These are phyloP conservation scores for Piprites chloris DNA, from an alignment of 2,113 vertebrate genomes.

Conservation along the genomic window DNA sequence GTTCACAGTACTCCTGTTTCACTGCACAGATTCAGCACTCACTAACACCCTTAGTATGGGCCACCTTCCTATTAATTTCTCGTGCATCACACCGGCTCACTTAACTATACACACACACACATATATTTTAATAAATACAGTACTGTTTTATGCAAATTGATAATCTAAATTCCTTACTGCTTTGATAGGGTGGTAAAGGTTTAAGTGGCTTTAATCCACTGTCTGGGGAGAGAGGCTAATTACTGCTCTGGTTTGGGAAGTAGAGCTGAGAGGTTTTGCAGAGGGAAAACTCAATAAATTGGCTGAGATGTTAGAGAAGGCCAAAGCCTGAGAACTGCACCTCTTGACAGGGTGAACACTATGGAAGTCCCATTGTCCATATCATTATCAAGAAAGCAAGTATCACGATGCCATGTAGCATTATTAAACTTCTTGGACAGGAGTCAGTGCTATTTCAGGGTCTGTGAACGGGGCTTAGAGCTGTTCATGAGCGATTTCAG, in stretches of 20 bases:
- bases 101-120: neutral
- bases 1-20: neutral
- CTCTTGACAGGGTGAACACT: neutral
- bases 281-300: neutral
- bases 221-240: neutral
- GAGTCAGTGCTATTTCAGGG: neutral
- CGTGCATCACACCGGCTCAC: neutral
- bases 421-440: neutral
- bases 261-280: neutral
- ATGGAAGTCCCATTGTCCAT: neutral
- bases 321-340: neutral
- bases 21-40: neutral
- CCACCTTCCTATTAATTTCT: neutral
- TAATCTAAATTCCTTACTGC: neutral
- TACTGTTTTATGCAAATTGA: neutral
- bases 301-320: neutral
- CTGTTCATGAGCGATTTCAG: neutral
- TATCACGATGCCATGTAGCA: neutral
- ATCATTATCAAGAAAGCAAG: neutral
- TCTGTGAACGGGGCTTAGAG: neutral
- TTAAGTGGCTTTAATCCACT: constrained; percentile 8
- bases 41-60: neutral
- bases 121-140: neutral
- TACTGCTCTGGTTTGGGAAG: neutral
- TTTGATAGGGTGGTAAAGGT: neutral